These are phyloP conservation scores for Lates calcarifer DNA, from an alignment of 2,113 vertebrate genomes.

Conservation along the genomic window DNA sequence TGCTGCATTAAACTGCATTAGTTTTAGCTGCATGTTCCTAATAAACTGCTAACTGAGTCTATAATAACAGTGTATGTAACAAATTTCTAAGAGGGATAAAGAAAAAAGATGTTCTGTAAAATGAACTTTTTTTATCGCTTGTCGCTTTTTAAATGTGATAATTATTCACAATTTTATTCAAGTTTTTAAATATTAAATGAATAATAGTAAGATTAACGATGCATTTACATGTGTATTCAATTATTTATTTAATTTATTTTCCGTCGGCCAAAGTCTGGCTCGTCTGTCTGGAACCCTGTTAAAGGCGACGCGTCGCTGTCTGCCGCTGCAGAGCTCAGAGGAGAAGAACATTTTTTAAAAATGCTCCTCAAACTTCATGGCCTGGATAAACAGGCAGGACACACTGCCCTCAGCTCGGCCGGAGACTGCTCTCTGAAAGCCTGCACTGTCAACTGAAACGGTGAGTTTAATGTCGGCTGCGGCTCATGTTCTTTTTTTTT, in stretches of 20 bases:
- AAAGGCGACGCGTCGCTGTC: constrained; percentile 78
- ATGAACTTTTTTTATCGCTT: no score
- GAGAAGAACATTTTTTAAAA: constrained; percentile 25
- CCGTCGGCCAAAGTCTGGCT: constrained; percentile 78
- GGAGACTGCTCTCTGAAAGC: not conserved
- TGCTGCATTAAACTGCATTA: no score
- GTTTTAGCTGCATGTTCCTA: no score
- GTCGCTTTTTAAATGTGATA: no score
- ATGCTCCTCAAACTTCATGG: constrained; percentile 53
- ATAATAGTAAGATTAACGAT: no score
- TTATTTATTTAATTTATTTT: constrained; percentile 44
- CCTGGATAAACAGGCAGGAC: constrained; percentile 37
- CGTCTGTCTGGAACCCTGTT: constrained; percentile 77
- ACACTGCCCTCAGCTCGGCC: constrained; percentile 31
- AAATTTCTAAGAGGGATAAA: no score
- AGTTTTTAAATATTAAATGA: no score
- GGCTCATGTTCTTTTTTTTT: not conserved
- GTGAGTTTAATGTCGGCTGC: constrained; percentile 49
- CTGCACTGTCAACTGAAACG: constrained; percentile 50
- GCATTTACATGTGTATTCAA: not conserved
- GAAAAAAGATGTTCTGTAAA: no score
- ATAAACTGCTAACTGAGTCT: no score
- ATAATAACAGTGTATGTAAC: no score
- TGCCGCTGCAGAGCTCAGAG: constrained; percentile 55
- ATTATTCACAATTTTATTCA: no score